Base-by-base conservation (phyloP, 2,888 invertebrate genomes). In the Teleiodes luculella region DNA sequence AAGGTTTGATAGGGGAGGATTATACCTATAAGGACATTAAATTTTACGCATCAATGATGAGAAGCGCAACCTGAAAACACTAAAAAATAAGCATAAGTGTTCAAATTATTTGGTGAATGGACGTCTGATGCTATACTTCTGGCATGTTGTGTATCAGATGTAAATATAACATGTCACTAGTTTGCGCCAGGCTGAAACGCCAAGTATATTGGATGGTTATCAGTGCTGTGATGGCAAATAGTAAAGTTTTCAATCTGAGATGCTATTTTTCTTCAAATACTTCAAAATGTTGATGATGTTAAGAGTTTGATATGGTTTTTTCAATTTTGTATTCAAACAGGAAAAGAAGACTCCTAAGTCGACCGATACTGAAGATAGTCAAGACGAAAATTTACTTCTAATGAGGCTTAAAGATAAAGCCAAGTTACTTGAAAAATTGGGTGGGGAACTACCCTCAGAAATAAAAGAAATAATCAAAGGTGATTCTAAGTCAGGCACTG, bases 211-310 rank as follows among this genome's bases (percentile, higher is more conserved):
- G 72, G 59, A 64, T 41, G 59, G 71, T 76, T 79, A 78, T 76
- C 56, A 55, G 80, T 78, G 63, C 52, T 72, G 60, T 83, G 86
- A 89, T 83, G 87, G 78, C 81, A 8, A 11, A 28, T 20, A 14
- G n/a, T 74, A 82, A 91, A 87, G 89, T 87, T 83, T 86, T 86
- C 82, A 90, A 91, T 82, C 86, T 91, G 83, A 88, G 73, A 65
- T 72, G 61, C 54, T 11, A 24, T 10, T 16, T 16, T 18, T 4
- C 37, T 37, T 13, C 7, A 10, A n/a, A 47, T 16, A 16, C 28
- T 7, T 10, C 14, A 31, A 28, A 47, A 14, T 33, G 0, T n/a
- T 33, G 11, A 16, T 10, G 8, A 33, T 47, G 14, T 28, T 14
- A n/a, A 14, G 10, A 13, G 3, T 46, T 7, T 13, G 11, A 1